Evolutionary conservation across 2,797 vertebrate species (phyloP), one percentile per base, ranked within the genome.

Genomic region (Pantherophis vulpinus): DNA sequence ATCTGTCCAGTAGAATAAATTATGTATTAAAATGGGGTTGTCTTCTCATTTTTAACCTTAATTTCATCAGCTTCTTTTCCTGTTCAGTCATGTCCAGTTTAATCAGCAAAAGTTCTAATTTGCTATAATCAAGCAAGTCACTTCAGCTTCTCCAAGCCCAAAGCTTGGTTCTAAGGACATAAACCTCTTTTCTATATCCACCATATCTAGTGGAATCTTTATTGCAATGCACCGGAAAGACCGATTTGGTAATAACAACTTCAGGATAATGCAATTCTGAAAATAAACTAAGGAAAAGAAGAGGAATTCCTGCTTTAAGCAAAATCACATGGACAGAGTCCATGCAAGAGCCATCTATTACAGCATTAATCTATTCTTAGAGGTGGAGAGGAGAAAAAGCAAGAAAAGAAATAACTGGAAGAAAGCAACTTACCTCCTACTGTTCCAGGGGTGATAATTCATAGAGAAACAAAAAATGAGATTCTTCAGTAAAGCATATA

Each of bases 401-500:
- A 42, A 89, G 87, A 55, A 16, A 58, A 87, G 47, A 16, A 61
- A 89, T 60, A 58, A 87, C 6, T 18, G 32, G 32, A 14, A 10
- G n/a, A 47, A 59, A 63, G 12, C 63, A 54, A 63, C 95, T 95
- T 96, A 96, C 96, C 96, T 96, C 96, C 96, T 96, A 3, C 32
- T 88, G 91, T 92, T 91, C 90, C 93, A 16, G 87, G 95, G 93
- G 92, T 94, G 94, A 94, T 96, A 93, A 93, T 91, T 96, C 96
- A 96, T 96, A 95, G 94, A 95, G 87, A 89, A 93, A 86, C n/a
- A 23, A 23, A 61, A 93, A 94, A 92, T 27, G 37, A 93, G 93
- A 86, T 37, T 94, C 95, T 86, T 94, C 94, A 59, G 94, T 79
- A 89, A 91, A 92, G 95, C 70, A 61, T 92, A 90, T 54, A 86